These are phyloP conservation scores for Pseudeuparius sepicola DNA, from an alignment of 2,888 invertebrate genomes.

Conservation along the genomic window DNA sequence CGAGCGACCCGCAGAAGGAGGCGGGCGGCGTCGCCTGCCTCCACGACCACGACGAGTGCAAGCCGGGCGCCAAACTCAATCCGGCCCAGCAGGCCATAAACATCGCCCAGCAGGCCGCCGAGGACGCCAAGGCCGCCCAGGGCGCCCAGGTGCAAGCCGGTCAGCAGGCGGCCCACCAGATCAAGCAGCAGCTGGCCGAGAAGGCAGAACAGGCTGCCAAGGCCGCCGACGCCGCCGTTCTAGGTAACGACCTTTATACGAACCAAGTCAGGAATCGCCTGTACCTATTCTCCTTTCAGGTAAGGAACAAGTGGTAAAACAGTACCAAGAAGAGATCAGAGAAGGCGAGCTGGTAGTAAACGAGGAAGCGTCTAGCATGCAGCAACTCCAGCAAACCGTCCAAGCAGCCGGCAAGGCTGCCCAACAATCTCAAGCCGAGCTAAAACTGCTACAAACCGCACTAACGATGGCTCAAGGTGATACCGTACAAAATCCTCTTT, in stretches of 20 bases:
- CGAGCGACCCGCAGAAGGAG: too few species aligned
- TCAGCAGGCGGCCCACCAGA: slow-evolving; percentile 58
- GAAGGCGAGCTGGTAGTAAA: slow-evolving; percentile 46
- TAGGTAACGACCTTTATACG: too few species aligned
- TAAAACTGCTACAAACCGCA: slow-evolving; percentile 42
- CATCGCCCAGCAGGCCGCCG: slow-evolving; percentile 64
- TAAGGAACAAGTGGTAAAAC: slow-evolving; percentile 58
- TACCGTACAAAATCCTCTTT: too few species aligned
- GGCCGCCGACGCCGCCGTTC: slow-evolving; percentile 59
- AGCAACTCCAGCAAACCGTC: slow-evolving; percentile 53
- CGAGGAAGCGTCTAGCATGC: slow-evolving; percentile 48
- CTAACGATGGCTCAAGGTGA: slow-evolving; percentile 44
- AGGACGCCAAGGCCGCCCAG: slow-evolving; percentile 63
- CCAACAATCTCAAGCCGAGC: slow-evolving; percentile 46
- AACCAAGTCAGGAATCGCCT: too few species aligned
- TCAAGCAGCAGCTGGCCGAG: slow-evolving; percentile 58
- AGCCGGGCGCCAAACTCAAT: too few species aligned
- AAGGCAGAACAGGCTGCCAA: slow-evolving; percentile 62
- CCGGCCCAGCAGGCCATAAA: slow-evolving; percentile 44
- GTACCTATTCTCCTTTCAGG: too few species aligned
- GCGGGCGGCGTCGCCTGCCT: too few species aligned
- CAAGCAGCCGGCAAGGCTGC: slow-evolving; percentile 53
- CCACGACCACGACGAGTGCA: too few species aligned
- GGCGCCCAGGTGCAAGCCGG: slow-evolving; percentile 62
- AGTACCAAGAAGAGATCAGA: slow-evolving; percentile 56